A percentile compares a stretch with the other conserved stretches of the same genome.
phyloP scores from a whole-genome alignment of 2,113 vertebrate species.

The Larimichthys crocea region DNA sequence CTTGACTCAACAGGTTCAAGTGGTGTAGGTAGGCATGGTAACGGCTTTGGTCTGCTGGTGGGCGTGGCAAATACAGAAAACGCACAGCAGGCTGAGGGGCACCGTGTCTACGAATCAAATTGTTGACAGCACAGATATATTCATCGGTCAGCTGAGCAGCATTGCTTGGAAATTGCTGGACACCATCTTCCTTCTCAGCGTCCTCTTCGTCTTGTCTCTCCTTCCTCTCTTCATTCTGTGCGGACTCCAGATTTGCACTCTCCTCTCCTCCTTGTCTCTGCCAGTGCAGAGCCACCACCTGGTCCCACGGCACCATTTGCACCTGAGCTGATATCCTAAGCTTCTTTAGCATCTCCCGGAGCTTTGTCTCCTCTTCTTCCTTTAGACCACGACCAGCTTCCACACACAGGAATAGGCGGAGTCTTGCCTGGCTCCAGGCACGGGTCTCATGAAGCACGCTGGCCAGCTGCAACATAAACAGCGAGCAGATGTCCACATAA shows the following conservation, averaged over 20 bases:
- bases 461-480: conserved; percentile 91
- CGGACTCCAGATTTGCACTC: conserved; percentile 25
- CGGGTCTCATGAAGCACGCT: conserved; percentile 88
- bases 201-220: conserved; percentile 40
- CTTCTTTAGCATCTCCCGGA: conserved; percentile 86
- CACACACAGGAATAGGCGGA: conserved; percentile 90
- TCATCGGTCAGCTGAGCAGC: conserved; percentile 82
- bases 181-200: conserved; percentile 21
- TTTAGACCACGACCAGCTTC: conserved; percentile 83
- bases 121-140: conserved; percentile 75
- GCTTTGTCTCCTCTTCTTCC: conserved; percentile 86
- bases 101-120: conserved; percentile 60
- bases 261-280: conserved; percentile 65
- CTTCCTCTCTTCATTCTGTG: conserved; percentile 35
- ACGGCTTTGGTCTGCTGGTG: conserved; percentile 81
- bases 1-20: conserved; percentile 86
- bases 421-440: conserved; percentile 85
- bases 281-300: conserved; percentile 88
- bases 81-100: conserved; percentile 80
- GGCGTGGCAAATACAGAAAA: conserved; percentile 89
- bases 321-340: conserved; percentile 88
- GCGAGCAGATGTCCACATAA: conserved; percentile 89
- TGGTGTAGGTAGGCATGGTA: conserved; percentile 85
- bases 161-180: conserved; percentile 62
- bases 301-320: conserved; percentile 87